Evolutionary conservation across 2,888 invertebrate species (phyloP).

Genomic region (Pseudanteris insignis): DNA sequence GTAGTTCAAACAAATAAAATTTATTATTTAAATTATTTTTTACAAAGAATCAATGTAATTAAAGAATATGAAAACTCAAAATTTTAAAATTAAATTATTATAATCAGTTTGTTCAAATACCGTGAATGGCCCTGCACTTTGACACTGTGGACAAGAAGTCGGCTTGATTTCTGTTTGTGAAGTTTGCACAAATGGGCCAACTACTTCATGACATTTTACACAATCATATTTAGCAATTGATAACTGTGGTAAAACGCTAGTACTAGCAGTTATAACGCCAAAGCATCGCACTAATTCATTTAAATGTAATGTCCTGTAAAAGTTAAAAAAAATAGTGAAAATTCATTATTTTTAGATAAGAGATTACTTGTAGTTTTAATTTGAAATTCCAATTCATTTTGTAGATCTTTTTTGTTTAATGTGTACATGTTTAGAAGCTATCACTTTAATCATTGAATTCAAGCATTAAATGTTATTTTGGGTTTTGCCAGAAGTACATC

Average conservation of each 20-base stretch:
- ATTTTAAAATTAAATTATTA: too few species aligned
- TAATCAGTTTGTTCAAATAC: too few species aligned
- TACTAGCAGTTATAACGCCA: constrained; percentile 96
- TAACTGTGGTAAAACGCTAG: constrained; percentile 94
- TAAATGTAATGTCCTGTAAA: constrained; percentile 78
- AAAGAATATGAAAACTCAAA: too few species aligned
- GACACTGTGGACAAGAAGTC: constrained; percentile 97
- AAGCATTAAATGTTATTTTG: too few species aligned
- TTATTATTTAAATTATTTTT: constrained; percentile 3
- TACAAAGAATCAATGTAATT: too few species aligned
- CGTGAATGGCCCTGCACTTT: constrained; percentile 93
- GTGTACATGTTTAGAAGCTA: too few species aligned
- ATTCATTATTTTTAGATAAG: background rate
- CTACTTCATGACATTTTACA: constrained; percentile 90
- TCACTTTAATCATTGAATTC: too few species aligned
- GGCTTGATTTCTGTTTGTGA: constrained; percentile 95
- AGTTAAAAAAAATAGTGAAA: background rate
- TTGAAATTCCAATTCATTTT: too few species aligned
- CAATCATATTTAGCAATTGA: constrained; percentile 98
- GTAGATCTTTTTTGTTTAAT: too few species aligned
- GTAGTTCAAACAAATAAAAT: too few species aligned
- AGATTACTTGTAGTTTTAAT: too few species aligned
- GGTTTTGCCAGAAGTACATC: too few species aligned
- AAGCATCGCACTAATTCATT: constrained; percentile 93
- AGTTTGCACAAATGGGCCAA: constrained; percentile 96